Evolutionary conservation across 2,888 invertebrate genomes (phyloP), one percentile per base, ranked within the genome.

Genomic region (Oligia strigilis): DNA sequence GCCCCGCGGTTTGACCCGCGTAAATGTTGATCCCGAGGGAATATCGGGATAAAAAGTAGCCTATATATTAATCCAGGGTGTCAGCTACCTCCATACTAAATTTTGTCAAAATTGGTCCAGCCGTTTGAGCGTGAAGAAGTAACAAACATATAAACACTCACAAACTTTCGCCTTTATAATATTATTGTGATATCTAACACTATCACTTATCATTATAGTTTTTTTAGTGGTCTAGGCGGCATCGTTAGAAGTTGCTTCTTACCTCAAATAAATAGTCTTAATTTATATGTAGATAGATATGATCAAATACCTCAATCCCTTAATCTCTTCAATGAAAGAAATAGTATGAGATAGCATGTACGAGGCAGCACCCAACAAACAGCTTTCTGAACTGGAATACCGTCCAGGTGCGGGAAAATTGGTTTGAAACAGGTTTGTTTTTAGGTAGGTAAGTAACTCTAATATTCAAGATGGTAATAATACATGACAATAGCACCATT

Each of bases 161-260:
- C 36, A 36, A 36, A 36, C 36, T 36, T 36, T 36, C 36, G 36
- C 36, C 3, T 36, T 36, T 36, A 36, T 29, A 36, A 36, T 36
- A 36, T 36, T 36, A 36, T 2, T 36, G 36, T 36, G 36, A 40
- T 29, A 29, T 62, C 14, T 29, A 29, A 40, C 19, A 40, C 23
- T 58, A 71, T 55, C 36, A 36, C 8, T 36, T 52, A 69, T 19
- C 46, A 29, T 14, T 69, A 17, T 14, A 46, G 11, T 60, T 78
- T 65, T 55, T 43, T 55, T 43, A 46, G 36, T 65, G 43, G 46
- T 65, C n/a, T 65, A 83, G 40, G 58, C 80, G 78, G 84, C 36
- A 52, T 78, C 6, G 17, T 29, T 66, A 83, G 23, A 52, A 83
- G 49, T 65, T 1, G 19, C 5, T 55, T 46, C 9, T 43, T 46